Evolutionary conservation across 2,797 vertebrate genomes (phyloP), one percentile per base, ranked within the genome.

Genomic region (Etheostoma perlongum): DNA sequence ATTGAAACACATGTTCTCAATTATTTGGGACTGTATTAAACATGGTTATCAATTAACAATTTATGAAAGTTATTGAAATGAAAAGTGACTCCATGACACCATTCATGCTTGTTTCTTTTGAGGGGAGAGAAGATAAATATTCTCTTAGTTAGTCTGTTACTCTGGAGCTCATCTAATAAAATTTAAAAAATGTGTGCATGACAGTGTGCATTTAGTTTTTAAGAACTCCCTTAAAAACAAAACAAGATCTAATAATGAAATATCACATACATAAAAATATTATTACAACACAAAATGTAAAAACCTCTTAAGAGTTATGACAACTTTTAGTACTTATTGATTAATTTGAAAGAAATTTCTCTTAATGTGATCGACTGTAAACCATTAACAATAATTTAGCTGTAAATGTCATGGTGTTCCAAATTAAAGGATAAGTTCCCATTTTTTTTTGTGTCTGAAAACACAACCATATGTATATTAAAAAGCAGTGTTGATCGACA

Each of bases 31-130:
- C 13, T 14, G 19, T 10, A 48, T 71, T 61, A 4, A 54, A 65
- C 59, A 55, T 40, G 48, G 51, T 52, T 21, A 46, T 72, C 27
- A 44, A 49, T 75, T 46, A 21, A 53, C 48, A 46, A 75, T 69
- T 33, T 23, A 60, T 72, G 3, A 19, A 19, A 51, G 61, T 36
- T 30, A 27, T 67, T 53, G 9, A 57, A 65, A 66, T 67, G 6
- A 58, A 67, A 64, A 49, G 12, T 47, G 46, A 67, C 21, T 40
- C 27, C 54, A 40, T 11, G 10, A 40, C 36, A 36, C 33, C n/a
- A 42, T 53, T 9, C 63, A 16, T 21, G 8, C 10, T 23, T n/a
- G 54, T 52, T 66, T 10, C 42, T 66, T 57, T 42, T 60, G 48
- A 73, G 25, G 2, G 13, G 18, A 30, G 16, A n/a, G 25, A 44